phyloP scores from a whole-genome alignment of 2,797 vertebrate genomes.

The Poecilia picta region DNA sequence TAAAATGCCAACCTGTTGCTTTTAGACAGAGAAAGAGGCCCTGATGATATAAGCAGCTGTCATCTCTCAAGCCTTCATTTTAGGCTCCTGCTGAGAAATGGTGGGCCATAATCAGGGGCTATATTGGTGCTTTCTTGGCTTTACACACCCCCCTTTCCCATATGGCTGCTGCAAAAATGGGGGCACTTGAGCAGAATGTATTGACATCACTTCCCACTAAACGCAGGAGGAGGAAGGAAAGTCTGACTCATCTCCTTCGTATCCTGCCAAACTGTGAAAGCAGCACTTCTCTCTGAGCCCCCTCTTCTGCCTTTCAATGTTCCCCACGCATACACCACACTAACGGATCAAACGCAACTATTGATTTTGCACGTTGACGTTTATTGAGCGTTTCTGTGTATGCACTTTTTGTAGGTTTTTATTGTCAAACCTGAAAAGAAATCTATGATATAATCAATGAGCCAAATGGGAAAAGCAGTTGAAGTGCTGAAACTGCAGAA shows the following conservation, averaged over 20 bases:
- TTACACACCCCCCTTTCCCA: conserved; percentile 20
- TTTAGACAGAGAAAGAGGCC: conserved; percentile 11
- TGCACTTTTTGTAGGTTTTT: conserved; percentile 2
- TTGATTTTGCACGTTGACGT: conserved; percentile 22
- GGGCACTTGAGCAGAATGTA: conserved; percentile 66
- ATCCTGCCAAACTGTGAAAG: conserved; percentile 70
- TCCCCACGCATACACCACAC: conserved; percentile 30
- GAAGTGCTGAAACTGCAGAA: conserved; percentile 1
- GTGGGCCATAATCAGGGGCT: conserved; percentile 37
- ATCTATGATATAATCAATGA: neutral
- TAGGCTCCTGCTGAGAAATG: conserved; percentile 39
- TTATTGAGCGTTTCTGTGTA: conserved; percentile 13
- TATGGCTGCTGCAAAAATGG: conserved; percentile 65
- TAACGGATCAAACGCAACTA: conserved; percentile 42
- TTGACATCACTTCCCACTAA: conserved; percentile 78
- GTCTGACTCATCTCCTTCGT: conserved; percentile 78
- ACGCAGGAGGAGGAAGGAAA: conserved; percentile 75
- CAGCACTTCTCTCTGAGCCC: conserved; percentile 46
- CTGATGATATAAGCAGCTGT: conserved; percentile 14
- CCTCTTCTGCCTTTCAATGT: conserved; percentile 46
- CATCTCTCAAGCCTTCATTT: conserved; percentile 32
- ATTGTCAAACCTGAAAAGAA: conserved; percentile 6
- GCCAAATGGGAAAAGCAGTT: conserved; percentile 6
- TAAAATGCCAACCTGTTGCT: conserved; percentile 18
- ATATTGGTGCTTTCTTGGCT: conserved; percentile 48